These are phyloP conservation scores for Gadopsis bispinosus DNA, from an alignment of 2,797 vertebrate genomes.

Conservation along the genomic window DNA sequence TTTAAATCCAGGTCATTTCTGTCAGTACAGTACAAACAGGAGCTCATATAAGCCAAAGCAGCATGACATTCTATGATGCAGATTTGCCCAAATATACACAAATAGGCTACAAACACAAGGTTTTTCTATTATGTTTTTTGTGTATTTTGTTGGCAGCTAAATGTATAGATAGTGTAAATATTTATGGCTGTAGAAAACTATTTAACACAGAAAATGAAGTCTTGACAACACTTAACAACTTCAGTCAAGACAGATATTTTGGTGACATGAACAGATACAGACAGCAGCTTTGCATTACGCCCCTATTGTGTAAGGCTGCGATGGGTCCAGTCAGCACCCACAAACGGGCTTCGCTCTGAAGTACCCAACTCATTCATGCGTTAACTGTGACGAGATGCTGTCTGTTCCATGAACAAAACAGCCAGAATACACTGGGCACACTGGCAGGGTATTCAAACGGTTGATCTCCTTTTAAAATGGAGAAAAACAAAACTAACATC, in stretches of 20 bases:
- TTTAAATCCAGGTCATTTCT: background rate
- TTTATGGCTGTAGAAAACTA: background rate
- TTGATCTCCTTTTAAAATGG: conserved; percentile 29
- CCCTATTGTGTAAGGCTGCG: background rate
- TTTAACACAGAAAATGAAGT: background rate
- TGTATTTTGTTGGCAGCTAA: conserved; percentile 3
- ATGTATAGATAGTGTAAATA: background rate
- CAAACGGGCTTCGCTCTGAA: background rate
- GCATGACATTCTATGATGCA: background rate
- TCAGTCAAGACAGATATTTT: background rate
- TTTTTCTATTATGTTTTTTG: background rate
- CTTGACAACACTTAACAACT: too few species aligned
- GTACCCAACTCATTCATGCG: conserved; percentile 37
- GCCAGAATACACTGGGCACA: conserved; percentile 8
- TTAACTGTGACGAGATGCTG: conserved; percentile 45
- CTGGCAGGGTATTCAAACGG: conserved; percentile 18
- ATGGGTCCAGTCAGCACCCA: conserved; percentile 7
- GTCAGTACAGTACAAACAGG: background rate
- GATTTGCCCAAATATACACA: too few species aligned
- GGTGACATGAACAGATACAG: background rate
- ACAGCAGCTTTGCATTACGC: background rate
- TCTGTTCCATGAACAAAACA: conserved; percentile 49
- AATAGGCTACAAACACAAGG: background rate
- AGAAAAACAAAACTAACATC: conserved; percentile 15
- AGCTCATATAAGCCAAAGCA: background rate